Percentiles rank a stretch among this genome's conserved stretches.
phyloP scores from a whole-genome alignment of 53 echinoderm and acorn worm genomes.

The Holothuria scabra region DNA sequence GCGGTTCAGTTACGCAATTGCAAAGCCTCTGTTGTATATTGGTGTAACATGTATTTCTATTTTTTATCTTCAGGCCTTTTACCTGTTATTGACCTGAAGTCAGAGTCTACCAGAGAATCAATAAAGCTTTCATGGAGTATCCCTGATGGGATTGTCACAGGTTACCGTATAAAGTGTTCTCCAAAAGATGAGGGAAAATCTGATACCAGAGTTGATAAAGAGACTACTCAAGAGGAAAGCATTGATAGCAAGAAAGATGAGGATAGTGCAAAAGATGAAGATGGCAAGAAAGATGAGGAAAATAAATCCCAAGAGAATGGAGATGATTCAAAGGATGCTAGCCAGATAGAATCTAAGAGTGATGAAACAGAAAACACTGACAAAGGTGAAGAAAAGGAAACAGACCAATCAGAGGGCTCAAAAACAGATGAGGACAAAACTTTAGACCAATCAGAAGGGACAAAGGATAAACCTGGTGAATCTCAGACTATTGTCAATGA shows the following conservation, averaged over 20 bases:
- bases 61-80: constrained; percentile 1
- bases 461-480: background rate
- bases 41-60: background rate
- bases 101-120: constrained; percentile 5
- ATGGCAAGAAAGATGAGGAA: background rate
- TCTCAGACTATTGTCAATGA: constrained; percentile 17
- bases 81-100: constrained; percentile 29
- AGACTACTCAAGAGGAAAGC: background rate
- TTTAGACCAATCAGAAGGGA: constrained; percentile 15
- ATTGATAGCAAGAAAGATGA: background rate
- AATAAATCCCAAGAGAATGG: background rate
- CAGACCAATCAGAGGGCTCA: background rate
- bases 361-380: constrained; percentile 3
- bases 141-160: constrained; percentile 34
- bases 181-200: background rate
- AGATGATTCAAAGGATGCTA: background rate
- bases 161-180: constrained; percentile 12
- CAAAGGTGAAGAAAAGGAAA: background rate
- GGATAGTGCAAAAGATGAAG: no score
- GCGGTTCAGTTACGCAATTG: no score
- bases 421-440: background rate
- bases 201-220: background rate
- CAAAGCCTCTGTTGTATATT: no score
- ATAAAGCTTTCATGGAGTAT: constrained; percentile 24
- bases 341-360: background rate